phyloP scores from a whole-genome alignment of 2,888 invertebrate genomes.

The Epinotia demarniana region DNA sequence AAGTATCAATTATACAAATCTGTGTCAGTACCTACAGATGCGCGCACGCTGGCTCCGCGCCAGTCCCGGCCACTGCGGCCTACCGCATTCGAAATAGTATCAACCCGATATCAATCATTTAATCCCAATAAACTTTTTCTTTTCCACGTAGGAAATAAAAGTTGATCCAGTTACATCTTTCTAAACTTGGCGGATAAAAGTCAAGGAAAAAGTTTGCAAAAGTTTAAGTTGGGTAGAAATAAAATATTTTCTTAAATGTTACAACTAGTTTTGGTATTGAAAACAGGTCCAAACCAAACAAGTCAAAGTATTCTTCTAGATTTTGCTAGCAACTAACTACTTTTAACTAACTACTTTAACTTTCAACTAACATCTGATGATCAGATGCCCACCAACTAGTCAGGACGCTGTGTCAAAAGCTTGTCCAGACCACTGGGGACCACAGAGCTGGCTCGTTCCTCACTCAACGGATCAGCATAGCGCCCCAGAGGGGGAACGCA shows the following conservation, averaged over 20 bases:
- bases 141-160: not conserved
- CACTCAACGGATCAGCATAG: too few relatives aligned
- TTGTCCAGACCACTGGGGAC: too few relatives aligned
- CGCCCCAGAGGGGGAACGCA: too few relatives aligned
- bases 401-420: too few relatives aligned
- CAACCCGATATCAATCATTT: conserved; percentile 36
- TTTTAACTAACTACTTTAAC: too few relatives aligned
- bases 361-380: too few relatives aligned
- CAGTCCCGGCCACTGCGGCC: conserved; percentile 77
- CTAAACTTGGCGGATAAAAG: not conserved
- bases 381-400: too few relatives aligned
- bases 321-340: not conserved
- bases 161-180: conserved; percentile 9
- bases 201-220: not conserved
- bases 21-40: not conserved
- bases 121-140: conserved; percentile 34
- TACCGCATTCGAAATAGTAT: conserved; percentile 70
- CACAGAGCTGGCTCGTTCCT: too few relatives aligned
- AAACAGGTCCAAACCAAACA: not conserved
- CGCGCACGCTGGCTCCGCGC: conserved; percentile 74
- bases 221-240: not conserved
- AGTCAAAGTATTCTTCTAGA: not conserved
- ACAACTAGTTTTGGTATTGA: not conserved
- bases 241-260: not conserved
- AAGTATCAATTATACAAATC: conserved; percentile 2